Base-by-base conservation (phyloP, 2,888 invertebrate species). In the Coelogynopora nodosa region DNA sequence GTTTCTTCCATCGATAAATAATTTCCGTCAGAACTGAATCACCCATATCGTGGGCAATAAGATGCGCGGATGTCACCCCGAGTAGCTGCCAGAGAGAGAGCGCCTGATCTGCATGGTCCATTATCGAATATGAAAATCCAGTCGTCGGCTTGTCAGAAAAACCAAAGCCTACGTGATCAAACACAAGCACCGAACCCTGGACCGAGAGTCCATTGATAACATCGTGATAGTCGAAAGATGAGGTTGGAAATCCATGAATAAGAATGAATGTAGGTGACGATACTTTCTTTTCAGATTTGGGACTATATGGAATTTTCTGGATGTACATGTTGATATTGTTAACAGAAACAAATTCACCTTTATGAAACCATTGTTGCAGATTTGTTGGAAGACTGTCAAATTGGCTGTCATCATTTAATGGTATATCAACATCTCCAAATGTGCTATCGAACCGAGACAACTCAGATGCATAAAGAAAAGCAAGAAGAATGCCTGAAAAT, bases 241-340 rank as follows among this genome's bases (percentile, higher is more conserved):
- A 84, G 23, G 84, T 29, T 29, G 84, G 84, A 82, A 84, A 84
- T n/a, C 84, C 84, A 67, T 84, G 84, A 27, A 84, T 84, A 67
- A 84, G 26, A 23, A 80, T 28, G 26, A 80, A n/a, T 13, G 81
- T 80, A 18, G 81, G 81, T 27, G 81, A 5, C 23, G 81, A 23
- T 80, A 5, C 5, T 13, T 80, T 28, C 5, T 5, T 5, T 18
- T 13, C 18, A 49, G 49, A 5, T 49, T 18, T 49, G 5, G 49
- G 49, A 13, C 10, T 18, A 18, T 49, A 49, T 49, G 49, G 49
- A 49, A 49, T 18, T 18, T 49, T 49, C 18, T 49, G 49, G 10
- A 49, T 18, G 18, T 49, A 49, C 49, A 49, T 49, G 49, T 49
- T 18, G 49, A 49, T 49, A 13, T 49, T 49, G 49, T 49, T 49